Evolutionary conservation across 2,797 vertebrate genomes (phyloP).

Genomic region (Cyclopterus lumpus): DNA sequence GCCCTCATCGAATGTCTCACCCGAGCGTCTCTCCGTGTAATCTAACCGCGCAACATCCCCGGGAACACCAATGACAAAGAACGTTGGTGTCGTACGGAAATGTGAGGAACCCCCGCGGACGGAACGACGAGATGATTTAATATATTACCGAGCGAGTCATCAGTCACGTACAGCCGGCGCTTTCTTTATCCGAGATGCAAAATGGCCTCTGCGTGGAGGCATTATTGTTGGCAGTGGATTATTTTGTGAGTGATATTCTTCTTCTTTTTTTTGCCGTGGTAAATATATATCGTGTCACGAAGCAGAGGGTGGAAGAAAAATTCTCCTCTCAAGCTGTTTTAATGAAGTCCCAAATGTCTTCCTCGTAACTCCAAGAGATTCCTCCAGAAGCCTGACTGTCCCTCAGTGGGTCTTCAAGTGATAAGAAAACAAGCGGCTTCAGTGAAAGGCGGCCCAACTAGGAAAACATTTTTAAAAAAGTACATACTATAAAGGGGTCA

Average conservation of each 20-base stretch:
- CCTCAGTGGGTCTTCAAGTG: constrained; percentile 62
- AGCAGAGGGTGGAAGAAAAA: constrained; percentile 77
- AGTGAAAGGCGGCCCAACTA: constrained; percentile 34
- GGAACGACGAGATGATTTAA: constrained; percentile 71
- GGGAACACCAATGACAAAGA: constrained; percentile 61
- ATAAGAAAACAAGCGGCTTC: constrained; percentile 67
- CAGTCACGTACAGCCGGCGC: constrained; percentile 63
- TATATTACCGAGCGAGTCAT: constrained; percentile 59
- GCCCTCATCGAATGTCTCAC: constrained; percentile 59
- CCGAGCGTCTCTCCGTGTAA: constrained; percentile 58
- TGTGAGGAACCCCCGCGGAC: constrained; percentile 57
- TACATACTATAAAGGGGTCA: constrained; percentile 15
- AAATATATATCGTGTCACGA: constrained; percentile 79
- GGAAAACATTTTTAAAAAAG: constrained; percentile 21
- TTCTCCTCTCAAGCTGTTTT: constrained; percentile 78
- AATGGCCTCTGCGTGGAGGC: constrained; percentile 65
- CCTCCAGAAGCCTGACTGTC: constrained; percentile 66
- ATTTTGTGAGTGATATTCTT: constrained; percentile 74
- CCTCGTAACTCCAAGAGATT: constrained; percentile 67
- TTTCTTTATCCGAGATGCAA: constrained; percentile 75
- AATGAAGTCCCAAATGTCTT: constrained; percentile 86
- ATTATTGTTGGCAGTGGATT: constrained; percentile 65
- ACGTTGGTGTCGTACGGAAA: constrained; percentile 55
- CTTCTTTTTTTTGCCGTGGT: constrained; percentile 53
- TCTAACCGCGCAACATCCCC: constrained; percentile 55